phyloP scores from a whole-genome alignment of 2,797 vertebrate species.

The Martes flavigula region DNA sequence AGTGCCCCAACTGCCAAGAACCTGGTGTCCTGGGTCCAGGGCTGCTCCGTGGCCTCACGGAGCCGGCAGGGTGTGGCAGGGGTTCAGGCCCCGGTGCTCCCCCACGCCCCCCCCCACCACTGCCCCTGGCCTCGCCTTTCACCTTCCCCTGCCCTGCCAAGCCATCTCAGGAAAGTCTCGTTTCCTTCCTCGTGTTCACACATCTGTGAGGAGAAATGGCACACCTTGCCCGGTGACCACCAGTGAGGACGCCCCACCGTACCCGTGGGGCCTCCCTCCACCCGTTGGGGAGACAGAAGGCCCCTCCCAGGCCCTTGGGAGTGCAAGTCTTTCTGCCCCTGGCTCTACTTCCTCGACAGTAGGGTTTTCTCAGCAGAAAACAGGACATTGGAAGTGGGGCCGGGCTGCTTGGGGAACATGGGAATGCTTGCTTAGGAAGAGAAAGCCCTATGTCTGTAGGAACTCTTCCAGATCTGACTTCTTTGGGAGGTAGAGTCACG shows the following conservation, averaged over 20 bases:
- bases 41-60: fast-evolving
- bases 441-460: fast-evolving
- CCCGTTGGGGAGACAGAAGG: no score
- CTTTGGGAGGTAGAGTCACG: no score
- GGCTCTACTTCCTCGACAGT: not conserved
- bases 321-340: not conserved
- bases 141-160: not conserved
- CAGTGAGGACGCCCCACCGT: fast-evolving
- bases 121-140: not conserved
- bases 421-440: not conserved
- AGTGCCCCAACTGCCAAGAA: not conserved
- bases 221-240: not conserved
- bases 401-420: fast-evolving
- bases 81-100: no score
- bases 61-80: fast-evolving
- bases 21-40: fast-evolving
- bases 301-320: no score
- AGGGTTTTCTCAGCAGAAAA: not conserved
- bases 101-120: no score
- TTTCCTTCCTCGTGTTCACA: fast-evolving
- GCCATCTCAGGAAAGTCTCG: not conserved
- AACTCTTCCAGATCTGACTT: fast-evolving
- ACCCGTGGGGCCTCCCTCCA: not conserved
- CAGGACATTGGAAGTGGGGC: not conserved
- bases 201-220: fast-evolving